Evolutionary conservation across 1,140 invertebrate genomes (phyloP).

Genomic region (Platyura marginata): DNA sequence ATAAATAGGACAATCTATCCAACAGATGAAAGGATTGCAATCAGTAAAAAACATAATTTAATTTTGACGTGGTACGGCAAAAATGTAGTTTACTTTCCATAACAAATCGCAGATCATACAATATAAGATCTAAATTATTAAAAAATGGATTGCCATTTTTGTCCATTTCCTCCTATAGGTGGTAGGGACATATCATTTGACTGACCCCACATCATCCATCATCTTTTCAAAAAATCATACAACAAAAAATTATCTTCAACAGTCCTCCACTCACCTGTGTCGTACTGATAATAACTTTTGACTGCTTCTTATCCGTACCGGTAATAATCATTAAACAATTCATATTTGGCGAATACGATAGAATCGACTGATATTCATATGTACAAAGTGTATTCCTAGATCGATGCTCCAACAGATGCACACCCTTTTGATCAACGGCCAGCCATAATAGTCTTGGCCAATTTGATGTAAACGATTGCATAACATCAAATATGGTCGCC

Average conservation of each 20-base stretch:
- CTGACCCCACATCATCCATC: too few species aligned
- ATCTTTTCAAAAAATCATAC: background rate
- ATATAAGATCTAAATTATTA: slow-evolving; percentile 1
- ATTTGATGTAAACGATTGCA: slow-evolving; percentile 91
- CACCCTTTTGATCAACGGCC: slow-evolving; percentile 80
- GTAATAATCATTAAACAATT: slow-evolving; percentile 85
- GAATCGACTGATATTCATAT: slow-evolving; percentile 71
- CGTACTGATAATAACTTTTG: slow-evolving; percentile 76
- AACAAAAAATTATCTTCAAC: slow-evolving; percentile 2
- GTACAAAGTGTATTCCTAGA: slow-evolving; percentile 73
- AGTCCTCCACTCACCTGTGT: slow-evolving; percentile 43
- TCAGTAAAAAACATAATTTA: too few species aligned
- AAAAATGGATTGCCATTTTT: too few species aligned
- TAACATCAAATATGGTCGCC: slow-evolving; percentile 88
- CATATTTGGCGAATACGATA: slow-evolving; percentile 73
- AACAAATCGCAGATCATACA: background rate
- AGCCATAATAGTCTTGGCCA: slow-evolving; percentile 84
- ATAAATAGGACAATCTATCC: too few species aligned
- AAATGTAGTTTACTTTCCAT: too few species aligned
- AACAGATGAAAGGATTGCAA: too few species aligned
- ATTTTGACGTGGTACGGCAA: too few species aligned
- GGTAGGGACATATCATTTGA: too few species aligned
- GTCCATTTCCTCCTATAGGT: too few species aligned
- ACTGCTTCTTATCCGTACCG: slow-evolving; percentile 68
- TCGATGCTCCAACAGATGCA: slow-evolving; percentile 76